A percentile compares a stretch with the other conserved stretches of the same genome.
Evolutionary conservation across 35 echinoderm and acorn worm species (phyloP).

Genomic region (Patiria miniata): DNA sequence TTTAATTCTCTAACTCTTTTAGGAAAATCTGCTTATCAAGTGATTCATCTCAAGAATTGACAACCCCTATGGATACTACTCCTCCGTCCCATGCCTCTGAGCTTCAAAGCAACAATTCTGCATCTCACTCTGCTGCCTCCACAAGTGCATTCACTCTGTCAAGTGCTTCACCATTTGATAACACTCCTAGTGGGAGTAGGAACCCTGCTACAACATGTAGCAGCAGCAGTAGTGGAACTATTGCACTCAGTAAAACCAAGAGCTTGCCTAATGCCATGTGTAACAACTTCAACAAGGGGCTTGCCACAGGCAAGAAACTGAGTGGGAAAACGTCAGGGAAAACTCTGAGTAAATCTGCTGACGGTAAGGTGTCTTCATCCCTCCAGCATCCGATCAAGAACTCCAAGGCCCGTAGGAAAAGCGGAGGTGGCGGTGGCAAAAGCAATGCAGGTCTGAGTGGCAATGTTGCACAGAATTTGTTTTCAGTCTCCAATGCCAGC

Average conservation of each 20-base stretch:
- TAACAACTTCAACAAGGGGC: slow-evolving; percentile 5
- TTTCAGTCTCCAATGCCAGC: slow-evolving; percentile 55
- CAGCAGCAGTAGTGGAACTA: not conserved
- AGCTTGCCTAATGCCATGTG: not conserved
- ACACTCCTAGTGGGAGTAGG: slow-evolving; percentile 10
- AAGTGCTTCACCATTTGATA: not conserved
- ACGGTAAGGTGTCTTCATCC: not conserved
- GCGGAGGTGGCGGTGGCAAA: slow-evolving; percentile 27
- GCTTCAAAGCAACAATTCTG: not conserved
- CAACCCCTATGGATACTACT: not conserved
- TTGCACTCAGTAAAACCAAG: not conserved
- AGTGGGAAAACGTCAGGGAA: not conserved
- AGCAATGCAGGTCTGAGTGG: slow-evolving; percentile 27
- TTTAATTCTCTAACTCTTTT: not conserved
- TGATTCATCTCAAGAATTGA: not conserved
- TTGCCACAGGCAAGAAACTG: not conserved
- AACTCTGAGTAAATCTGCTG: not conserved
- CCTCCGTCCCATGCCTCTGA: slow-evolving; percentile 7
- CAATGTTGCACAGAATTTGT: slow-evolving; percentile 62
- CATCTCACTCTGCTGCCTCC: not conserved
- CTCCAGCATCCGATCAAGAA: slow-evolving; percentile 30
- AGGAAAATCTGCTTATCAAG: slow-evolving; percentile 18
- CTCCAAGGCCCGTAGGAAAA: slow-evolving; percentile 83
- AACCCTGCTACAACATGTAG: not conserved
- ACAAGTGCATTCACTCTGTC: slow-evolving; percentile 15